Percentiles rank a stretch among this genome's conserved stretches.
Evolutionary conservation across 2,888 invertebrate species (phyloP).

Genomic region (Thelaira solivaga): DNA sequence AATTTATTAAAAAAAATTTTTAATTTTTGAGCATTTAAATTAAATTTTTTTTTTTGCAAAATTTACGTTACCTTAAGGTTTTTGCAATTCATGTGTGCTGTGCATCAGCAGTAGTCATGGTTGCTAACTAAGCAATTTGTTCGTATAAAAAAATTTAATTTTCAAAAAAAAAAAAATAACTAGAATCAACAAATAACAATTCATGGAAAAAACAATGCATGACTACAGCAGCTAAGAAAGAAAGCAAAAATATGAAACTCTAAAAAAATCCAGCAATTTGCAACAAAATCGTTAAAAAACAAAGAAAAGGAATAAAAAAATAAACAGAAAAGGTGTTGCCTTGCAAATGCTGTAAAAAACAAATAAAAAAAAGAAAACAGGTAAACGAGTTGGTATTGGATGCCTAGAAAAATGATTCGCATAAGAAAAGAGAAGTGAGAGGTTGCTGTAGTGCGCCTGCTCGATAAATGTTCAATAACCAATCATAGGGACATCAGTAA

Average conservation of each 20-base stretch:
- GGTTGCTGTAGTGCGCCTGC: conserved; percentile 48
- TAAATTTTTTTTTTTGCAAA: neutral
- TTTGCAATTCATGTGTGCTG: neutral
- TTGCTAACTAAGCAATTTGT: conserved; percentile 56
- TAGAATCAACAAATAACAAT: conserved; percentile 51
- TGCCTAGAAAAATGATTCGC: neutral
- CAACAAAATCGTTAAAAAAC: neutral
- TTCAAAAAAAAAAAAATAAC: neutral
- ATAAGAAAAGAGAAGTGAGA: neutral
- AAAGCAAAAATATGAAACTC: conserved; percentile 6
- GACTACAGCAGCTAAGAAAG: conserved; percentile 31
- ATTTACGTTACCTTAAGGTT: neutral
- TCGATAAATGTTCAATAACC: conserved; percentile 62
- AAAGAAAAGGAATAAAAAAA: neutral
- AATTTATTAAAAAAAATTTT: neutral
- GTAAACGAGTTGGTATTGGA: neutral
- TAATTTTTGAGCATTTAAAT: neutral
- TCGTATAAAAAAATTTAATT: neutral
- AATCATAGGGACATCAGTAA: conserved; percentile 40
- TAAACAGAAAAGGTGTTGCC: neutral
- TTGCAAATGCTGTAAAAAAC: neutral
- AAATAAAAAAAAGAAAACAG: neutral
- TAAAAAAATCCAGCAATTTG: neutral
- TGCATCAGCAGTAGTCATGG: conserved; percentile 12
- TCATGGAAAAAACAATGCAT: conserved; percentile 35